Conservation (phyloP, 2,888 invertebrate genomes). For the Eulithis testata region DNA sequence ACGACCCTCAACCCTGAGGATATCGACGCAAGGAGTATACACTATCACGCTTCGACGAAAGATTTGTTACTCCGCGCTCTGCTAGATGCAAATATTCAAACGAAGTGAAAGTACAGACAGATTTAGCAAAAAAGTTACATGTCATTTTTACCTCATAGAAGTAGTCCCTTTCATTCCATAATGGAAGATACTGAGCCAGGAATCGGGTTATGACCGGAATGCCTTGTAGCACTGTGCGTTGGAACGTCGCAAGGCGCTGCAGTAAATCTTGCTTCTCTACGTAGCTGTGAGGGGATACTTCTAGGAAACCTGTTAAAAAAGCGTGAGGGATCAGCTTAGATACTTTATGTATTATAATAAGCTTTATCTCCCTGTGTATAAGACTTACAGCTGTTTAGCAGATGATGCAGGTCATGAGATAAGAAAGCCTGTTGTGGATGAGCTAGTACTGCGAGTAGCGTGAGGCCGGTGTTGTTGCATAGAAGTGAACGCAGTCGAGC, state of each 20-base stretch:
- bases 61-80: no score
- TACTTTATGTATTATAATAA: background rate
- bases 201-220: conserved; percentile 72
- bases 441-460: conserved; percentile 55
- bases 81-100: no score
- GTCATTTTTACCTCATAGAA: conserved; percentile 67
- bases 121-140: background rate
- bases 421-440: conserved; percentile 61
- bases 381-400: conserved; percentile 60
- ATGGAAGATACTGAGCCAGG: conserved; percentile 69
- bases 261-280: conserved; percentile 68
- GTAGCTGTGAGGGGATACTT: conserved; percentile 64
- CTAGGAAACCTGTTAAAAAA: conserved; percentile 65
- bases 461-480: conserved; percentile 59
- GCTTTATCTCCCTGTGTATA: background rate
- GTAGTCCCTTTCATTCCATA: conserved; percentile 76
- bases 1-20: no score
- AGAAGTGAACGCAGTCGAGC: conserved; percentile 69
- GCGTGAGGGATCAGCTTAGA: no score
- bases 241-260: conserved; percentile 59
- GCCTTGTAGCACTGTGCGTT: conserved; percentile 69
- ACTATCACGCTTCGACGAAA: no score
- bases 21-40: no score
- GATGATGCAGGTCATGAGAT: conserved; percentile 62
- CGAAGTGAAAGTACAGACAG: no score